phyloP scores from a whole-genome alignment of 2,113 vertebrate genomes.

The Archilochus colubris region DNA sequence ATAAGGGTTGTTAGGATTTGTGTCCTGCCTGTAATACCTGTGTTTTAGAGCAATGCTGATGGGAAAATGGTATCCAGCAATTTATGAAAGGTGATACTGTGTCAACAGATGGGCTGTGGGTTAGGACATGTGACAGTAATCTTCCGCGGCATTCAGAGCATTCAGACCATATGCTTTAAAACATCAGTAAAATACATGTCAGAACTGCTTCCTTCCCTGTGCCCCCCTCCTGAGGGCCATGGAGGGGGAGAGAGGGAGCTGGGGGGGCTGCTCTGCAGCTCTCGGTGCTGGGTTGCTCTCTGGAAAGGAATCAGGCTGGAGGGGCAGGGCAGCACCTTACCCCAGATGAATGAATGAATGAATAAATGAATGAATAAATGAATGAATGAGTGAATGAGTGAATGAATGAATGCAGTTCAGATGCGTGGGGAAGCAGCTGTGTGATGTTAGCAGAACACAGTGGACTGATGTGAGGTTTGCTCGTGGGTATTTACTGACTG shows the following conservation, averaged over 20 bases:
- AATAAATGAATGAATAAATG: neutral
- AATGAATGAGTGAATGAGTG: too few species aligned
- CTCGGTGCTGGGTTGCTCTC: neutral
- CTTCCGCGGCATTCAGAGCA: constrained; percentile 35
- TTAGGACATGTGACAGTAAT: constrained; percentile 49
- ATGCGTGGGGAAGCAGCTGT: neutral
- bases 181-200: constrained; percentile 37
- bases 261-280: neutral
- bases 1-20: constrained; percentile 27
- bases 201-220: constrained; percentile 2
- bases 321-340: neutral
- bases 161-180: constrained; percentile 57
- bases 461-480: neutral
- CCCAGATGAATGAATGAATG: neutral
- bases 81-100: constrained; percentile 65
- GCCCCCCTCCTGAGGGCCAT: neutral
- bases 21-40: constrained; percentile 32
- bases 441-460: neutral
- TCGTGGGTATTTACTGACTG: neutral
- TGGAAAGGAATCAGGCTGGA: neutral
- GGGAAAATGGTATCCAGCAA: constrained; percentile 56
- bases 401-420: neutral
- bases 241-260: neutral
- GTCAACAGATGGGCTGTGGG: constrained; percentile 20
- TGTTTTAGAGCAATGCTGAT: constrained; percentile 32